Base-by-base conservation (phyloP, 2,888 invertebrate species). In the Eristalinus sepulchralis region DNA sequence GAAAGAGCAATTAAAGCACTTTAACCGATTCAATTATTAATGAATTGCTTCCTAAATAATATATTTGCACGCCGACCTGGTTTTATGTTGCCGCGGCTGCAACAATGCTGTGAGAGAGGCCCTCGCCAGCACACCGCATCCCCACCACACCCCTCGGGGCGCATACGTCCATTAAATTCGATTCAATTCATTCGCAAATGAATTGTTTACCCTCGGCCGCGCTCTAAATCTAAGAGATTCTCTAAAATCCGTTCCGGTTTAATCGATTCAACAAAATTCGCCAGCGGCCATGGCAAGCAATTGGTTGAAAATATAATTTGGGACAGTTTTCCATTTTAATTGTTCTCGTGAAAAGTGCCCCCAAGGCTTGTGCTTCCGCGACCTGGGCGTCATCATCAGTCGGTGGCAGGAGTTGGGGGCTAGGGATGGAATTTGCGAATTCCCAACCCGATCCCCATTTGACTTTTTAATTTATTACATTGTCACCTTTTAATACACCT, bases 381-480 rank as follows among this genome's bases (percentile, higher is more conserved):
- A 22, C 31, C n/a, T 22, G 55, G 33, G 22, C 55, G 31, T 20
- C 68, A 55, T 67, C 67, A 17, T 6, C 13, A 2, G 47, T n/a
- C n/a, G n/a, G n/a, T n/a, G n/a, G n/a, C n/a, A n/a, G n/a, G n/a
- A n/a, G n/a, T n/a, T n/a, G n/a, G n/a, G 4, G n/a, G 27, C 20
- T 13, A 31, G 17, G 17, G 11, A 31, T 53, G 27, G 20, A 8
- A 67, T 47, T 24, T 20, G 13, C 72, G 33, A 63, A 72, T 72
- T 63, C 33, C 33, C 72, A 33, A 53, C 47, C 47, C 47, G 53
- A 53, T 24, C 62, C 62, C n/a, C 72, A 53, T 72, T 62, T 72
- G 63, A 62, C 72, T 62, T 72, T 72, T 72, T 63, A 72, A 72
- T 72, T 72, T 72, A 63, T 72, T 62, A 63, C 72, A 72, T 53